phyloP scores from a whole-genome alignment of 2,888 invertebrate species.

The Nephrotoma guestfalica region DNA sequence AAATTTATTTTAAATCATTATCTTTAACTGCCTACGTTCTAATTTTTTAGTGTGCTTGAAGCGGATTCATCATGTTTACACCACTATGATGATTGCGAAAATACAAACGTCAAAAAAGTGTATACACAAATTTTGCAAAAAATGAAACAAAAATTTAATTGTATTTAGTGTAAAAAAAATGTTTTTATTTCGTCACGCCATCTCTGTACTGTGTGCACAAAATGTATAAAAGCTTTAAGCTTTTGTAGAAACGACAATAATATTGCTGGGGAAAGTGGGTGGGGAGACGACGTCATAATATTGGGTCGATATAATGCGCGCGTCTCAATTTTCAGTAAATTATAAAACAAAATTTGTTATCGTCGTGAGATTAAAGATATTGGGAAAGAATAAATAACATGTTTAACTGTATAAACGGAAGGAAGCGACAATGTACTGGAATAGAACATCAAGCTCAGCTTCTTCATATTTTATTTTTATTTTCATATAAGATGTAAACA shows the following conservation, averaged over 20 bases:
- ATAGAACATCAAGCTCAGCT: no score
- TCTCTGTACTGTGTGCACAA: background rate
- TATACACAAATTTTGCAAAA: background rate
- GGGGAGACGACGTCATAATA: background rate
- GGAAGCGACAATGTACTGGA: no score
- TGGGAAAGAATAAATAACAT: no score
- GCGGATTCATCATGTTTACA: background rate
- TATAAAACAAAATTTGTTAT: background rate
- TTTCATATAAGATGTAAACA: background rate
- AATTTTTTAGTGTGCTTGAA: background rate
- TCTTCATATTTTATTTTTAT: background rate
- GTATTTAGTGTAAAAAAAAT: background rate
- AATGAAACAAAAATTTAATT: background rate
- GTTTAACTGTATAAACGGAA: no score
- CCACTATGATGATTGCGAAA: background rate
- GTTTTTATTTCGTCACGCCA: background rate
- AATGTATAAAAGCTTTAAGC: background rate
- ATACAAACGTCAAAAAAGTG: background rate
- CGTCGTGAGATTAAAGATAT: background rate
- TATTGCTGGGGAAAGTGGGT: background rate
- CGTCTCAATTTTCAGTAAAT: background rate
- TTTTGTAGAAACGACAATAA: background rate
- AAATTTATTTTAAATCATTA: background rate
- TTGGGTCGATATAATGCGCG: background rate
- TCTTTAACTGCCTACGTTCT: background rate